Conservation (phyloP, 2,888 invertebrate species). For the Euplagia quadripunctaria region DNA sequence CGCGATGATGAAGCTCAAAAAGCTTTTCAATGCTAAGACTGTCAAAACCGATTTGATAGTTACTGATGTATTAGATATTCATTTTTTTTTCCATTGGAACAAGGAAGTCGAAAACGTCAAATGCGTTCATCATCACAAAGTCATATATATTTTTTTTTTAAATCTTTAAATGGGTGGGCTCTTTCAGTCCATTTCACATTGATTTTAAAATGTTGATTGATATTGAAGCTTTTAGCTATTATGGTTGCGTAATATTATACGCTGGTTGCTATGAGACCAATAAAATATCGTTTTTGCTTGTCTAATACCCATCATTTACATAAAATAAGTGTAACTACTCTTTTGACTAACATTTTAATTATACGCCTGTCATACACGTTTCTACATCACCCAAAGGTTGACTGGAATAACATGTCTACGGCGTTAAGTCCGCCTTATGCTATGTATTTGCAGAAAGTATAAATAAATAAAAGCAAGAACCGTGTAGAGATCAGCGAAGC, state of each 20-base stretch:
- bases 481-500: neutral
- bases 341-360: too few species aligned
- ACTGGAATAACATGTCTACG: too few species aligned
- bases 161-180: neutral
- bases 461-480: neutral
- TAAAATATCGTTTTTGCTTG: neutral
- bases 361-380: neutral
- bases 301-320: too few species aligned
- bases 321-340: neutral
- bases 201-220: neutral
- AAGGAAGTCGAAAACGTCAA: slow-evolving; percentile 14
- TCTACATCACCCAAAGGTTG: neutral
- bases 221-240: neutral
- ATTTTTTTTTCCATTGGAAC: neutral
- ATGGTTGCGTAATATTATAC: neutral
- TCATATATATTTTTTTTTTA: neutral
- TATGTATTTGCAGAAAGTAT: too few species aligned
- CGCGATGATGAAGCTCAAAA: too few species aligned
- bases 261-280: neutral
- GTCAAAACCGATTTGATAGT: neutral
- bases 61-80: neutral
- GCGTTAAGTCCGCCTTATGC: too few species aligned
- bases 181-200: neutral
- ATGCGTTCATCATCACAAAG: slow-evolving; percentile 1
- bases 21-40: neutral